Conservation (phyloP, 2,113 vertebrate genomes). For the Pelmatolapia mariae region DNA sequence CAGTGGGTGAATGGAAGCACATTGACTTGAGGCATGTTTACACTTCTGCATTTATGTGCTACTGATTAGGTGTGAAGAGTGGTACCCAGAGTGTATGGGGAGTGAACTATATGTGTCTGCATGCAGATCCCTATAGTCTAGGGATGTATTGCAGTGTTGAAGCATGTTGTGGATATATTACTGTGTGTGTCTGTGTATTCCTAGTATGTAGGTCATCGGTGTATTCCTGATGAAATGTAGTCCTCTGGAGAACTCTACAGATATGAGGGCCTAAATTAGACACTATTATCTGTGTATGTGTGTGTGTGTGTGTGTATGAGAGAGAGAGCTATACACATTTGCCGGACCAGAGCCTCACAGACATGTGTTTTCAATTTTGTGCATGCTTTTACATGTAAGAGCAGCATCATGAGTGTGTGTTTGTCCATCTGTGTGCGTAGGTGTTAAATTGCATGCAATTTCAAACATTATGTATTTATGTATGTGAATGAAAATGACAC, state of each 20-base stretch:
- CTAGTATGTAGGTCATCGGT: slow-evolving; percentile 68
- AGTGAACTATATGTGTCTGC: slow-evolving; percentile 6
- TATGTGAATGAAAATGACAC: slow-evolving; percentile 15
- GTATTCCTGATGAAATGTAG: slow-evolving; percentile 67
- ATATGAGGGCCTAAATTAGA: slow-evolving; percentile 68
- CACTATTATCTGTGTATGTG: slow-evolving; percentile 50
- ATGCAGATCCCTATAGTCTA: not conserved
- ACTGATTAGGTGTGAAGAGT: not conserved
- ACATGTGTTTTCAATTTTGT: slow-evolving; percentile 29
- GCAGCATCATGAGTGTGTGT: not conserved
- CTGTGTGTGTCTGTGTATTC: not conserved
- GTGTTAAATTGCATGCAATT: slow-evolving; percentile 31
- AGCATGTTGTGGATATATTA: not conserved
- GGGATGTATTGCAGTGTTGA: not conserved
- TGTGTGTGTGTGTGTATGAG: not conserved
- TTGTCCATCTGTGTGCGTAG: not conserved
- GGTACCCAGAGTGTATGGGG: not conserved
- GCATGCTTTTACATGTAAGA: slow-evolving; percentile 40
- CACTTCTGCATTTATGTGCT: not conserved
- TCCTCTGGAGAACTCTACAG: slow-evolving; percentile 67
- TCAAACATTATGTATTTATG: slow-evolving; percentile 20
- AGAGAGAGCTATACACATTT: slow-evolving; percentile 10
- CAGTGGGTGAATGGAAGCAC: not conserved
- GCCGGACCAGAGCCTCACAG: slow-evolving; percentile 41
- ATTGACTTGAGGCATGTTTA: not conserved